Evolutionary conservation across 2,888 invertebrate species (phyloP).

Genomic region (Drosophila leonis): DNA sequence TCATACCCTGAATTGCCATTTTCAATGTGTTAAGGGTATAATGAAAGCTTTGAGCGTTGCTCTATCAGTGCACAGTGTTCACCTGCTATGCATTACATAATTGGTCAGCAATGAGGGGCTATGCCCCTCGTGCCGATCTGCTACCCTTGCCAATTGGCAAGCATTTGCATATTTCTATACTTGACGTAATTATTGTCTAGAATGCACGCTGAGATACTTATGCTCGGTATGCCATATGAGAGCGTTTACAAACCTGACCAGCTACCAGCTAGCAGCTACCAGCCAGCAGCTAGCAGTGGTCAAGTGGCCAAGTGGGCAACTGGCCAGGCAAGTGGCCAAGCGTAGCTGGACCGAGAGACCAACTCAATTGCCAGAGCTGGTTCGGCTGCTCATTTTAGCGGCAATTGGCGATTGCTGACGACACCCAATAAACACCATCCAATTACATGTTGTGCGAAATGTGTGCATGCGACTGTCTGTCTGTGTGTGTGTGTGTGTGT

Average conservation of each 20-base stretch:
- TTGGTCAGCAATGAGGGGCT: background rate
- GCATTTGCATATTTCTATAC: constrained; percentile 7
- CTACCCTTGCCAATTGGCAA: background rate
- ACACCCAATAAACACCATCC: constrained; percentile 76
- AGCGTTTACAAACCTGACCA: constrained; percentile 1
- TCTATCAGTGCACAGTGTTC: background rate
- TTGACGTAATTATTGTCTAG: constrained; percentile 13
- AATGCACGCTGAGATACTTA: constrained; percentile 16
- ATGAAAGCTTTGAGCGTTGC: background rate
- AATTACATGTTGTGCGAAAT: constrained; percentile 56
- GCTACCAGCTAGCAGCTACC: constrained; percentile 3
- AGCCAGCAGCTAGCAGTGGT: background rate
- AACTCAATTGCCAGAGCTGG: constrained; percentile 54
- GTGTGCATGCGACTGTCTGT: constrained; percentile 5
- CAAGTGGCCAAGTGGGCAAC: constrained; percentile 16
- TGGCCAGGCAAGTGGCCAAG: constrained; percentile 9
- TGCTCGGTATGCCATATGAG: constrained; percentile 4
- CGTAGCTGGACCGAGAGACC: constrained; percentile 25
- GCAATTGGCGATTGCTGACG: constrained; percentile 76
- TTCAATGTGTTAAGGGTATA: background rate
- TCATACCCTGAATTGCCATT: background rate
- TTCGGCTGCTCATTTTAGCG: constrained; percentile 41
- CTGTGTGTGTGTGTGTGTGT: constrained; percentile 1
- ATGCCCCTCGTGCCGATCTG: background rate
- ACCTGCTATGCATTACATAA: background rate